Evolutionary conservation across 2,888 invertebrate species (phyloP).

Genomic region (Aproaerema taeniolella): DNA sequence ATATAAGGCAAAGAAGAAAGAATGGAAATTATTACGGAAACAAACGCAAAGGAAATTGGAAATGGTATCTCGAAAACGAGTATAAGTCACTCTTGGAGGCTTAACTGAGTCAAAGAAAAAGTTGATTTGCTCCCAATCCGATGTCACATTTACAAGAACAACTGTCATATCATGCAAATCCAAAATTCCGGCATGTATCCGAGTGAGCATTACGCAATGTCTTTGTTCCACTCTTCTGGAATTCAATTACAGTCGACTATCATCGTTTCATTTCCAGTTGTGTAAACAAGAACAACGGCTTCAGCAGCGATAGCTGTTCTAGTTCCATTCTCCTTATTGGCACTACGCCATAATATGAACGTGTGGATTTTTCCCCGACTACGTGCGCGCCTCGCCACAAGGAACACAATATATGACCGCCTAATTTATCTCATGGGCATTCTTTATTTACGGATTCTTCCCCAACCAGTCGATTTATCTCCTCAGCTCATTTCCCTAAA

Average conservation of each 20-base stretch:
- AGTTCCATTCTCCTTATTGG: conserved; percentile 59
- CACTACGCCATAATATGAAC: conserved; percentile 46
- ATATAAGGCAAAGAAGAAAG: too few relatives aligned
- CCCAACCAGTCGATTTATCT: conserved; percentile 55
- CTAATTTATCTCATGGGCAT: conserved; percentile 59
- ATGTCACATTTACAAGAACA: too few relatives aligned
- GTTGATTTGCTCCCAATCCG: too few relatives aligned
- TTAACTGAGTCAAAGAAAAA: too few relatives aligned
- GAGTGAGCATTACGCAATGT: conserved; percentile 6
- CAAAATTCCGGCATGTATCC: conserved; percentile 7
- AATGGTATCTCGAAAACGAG: too few relatives aligned
- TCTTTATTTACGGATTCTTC: conserved; percentile 59
- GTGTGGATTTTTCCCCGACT: conserved; percentile 41
- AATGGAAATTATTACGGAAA: too few relatives aligned
- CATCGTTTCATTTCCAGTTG: conserved; percentile 27
- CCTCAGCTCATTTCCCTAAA: conserved; percentile 65
- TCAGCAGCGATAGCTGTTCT: conserved; percentile 42
- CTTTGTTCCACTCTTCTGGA: conserved; percentile 12
- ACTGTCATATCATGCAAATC: conserved; percentile 11
- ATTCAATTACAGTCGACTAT: conserved; percentile 18
- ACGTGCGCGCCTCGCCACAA: conserved; percentile 34
- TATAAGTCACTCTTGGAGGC: too few relatives aligned
- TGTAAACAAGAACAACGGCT: conserved; percentile 40
- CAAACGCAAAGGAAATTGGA: too few relatives aligned
- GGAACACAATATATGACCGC: conserved; percentile 60